These are phyloP conservation scores for Synanthedon myopaeformis DNA, from an alignment of 2,888 invertebrate genomes.

Conservation along the genomic window DNA sequence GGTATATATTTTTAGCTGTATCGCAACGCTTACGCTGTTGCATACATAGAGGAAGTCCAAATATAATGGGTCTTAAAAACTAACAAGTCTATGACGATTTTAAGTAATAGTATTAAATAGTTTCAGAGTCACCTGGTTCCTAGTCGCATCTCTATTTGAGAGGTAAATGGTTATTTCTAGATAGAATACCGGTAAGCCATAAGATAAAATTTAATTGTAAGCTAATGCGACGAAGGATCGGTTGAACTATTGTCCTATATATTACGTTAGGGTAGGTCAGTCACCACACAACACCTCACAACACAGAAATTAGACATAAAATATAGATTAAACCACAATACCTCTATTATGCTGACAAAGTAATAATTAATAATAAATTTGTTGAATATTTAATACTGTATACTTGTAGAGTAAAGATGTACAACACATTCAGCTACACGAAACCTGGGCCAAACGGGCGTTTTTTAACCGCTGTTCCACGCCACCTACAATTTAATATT, in stretches of 20 bases:
- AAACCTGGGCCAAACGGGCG: neutral
- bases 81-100: no score
- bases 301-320: neutral
- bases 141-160: conserved; percentile 5
- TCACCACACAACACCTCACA: neutral
- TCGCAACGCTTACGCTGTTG: no score
- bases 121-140: conserved; percentile 34
- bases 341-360: conserved; percentile 9
- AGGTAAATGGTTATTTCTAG: no score
- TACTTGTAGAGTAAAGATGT: neutral
- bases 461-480: neutral
- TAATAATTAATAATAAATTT: conserved; percentile 1
- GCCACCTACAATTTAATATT: neutral
- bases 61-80: no score
- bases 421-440: neutral
- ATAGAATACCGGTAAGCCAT: no score
- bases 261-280: neutral
- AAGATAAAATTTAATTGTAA: no score
- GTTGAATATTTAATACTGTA: neutral
- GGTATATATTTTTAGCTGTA: no score
- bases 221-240: no score
- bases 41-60: no score
- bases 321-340: conserved; percentile 14
- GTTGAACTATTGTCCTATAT: no score
- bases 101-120: neutral